Base-by-base conservation (phyloP, 2,797 vertebrate genomes). In the Trachurus trachurus region DNA sequence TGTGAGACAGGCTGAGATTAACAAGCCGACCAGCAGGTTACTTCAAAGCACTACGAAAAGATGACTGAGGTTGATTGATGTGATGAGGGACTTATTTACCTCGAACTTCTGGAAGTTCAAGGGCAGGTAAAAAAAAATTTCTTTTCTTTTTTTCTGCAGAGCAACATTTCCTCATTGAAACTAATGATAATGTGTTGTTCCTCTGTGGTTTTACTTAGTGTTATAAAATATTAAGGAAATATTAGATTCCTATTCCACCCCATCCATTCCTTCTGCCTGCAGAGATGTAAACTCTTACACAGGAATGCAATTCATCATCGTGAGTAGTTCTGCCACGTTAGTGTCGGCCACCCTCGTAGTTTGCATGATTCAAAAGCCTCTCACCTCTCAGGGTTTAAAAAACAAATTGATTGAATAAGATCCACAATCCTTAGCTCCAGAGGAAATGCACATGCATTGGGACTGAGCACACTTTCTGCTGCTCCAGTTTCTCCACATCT, bases 341-440 rank as follows among this genome's bases (percentile, higher is more conserved):
- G 26, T 8, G 22, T 45, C 52, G 2, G 39, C 64, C 69, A 26
- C 22, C 21, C 40, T 16, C 19, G 22, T 11, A 45, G 37, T 40
- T 21, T 34, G 13, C 66, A 22, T 54, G 60, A 62, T 40, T 66
- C 54, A 56, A 44, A 56, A 64, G 17, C 15, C 10, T 84, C 60
- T 70, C 29, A 66, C 44, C 50, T 39, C 1, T 9, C 9, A 59
- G 53, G 34, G 37, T 64, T 29, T 44, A 26, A 77, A 39, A 37
- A 58, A 52, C 13, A 45, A 63, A 45, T 63, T 76, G 40, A 45
- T 63, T 76, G 40, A 52, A 74, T 39, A 53, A 8, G 47, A 70
- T 67, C 21, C 39, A 26, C n/a, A 9, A 5, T 57, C 40, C 26
- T 22, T 19, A 9, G 16, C 45, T 7, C 9, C 49, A 66, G 31